These are phyloP conservation scores for Myiotriccus ornatus DNA, from an alignment of 2,797 vertebrate species.

Conservation along the genomic window DNA sequence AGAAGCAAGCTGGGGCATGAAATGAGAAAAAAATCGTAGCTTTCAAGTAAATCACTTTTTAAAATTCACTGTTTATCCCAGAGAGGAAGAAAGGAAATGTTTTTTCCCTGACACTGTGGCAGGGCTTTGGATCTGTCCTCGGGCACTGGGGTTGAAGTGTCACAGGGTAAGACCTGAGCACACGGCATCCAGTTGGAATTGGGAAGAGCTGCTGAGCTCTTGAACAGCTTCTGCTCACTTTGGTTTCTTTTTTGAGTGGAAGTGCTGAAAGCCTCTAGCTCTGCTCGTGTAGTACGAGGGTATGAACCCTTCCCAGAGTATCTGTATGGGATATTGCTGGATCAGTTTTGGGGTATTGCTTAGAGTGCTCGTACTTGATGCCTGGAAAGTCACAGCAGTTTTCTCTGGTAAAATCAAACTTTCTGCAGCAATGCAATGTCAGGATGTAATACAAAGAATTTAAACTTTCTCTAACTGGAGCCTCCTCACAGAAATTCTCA, in stretches of 20 bases:
- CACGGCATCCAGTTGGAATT: background rate
- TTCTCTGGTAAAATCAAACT: background rate
- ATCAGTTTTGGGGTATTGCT: background rate
- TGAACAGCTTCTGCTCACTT: background rate
- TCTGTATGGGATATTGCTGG: background rate
- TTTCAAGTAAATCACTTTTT: slow-evolving; percentile 39
- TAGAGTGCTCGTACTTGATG: accelerated
- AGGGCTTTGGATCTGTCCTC: background rate
- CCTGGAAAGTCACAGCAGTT: background rate
- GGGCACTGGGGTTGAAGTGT: background rate
- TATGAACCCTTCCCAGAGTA: background rate
- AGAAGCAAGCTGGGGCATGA: slow-evolving; percentile 51
- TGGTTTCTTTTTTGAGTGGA: background rate
- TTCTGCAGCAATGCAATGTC: accelerated
- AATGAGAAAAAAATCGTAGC: slow-evolving; percentile 28
- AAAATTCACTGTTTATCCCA: slow-evolving; percentile 36
- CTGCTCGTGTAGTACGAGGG: background rate
- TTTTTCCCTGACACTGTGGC: background rate
- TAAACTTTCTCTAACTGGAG: background rate
- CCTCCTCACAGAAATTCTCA: background rate
- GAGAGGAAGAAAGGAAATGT: background rate
- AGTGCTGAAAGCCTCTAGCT: background rate
- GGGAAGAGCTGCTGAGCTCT: background rate
- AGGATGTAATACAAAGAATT: background rate
- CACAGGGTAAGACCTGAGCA: background rate